Evolutionary conservation across 2,888 invertebrate species (phyloP), one percentile per base, ranked within the genome.

Genomic region (Candidula unifasciata): DNA sequence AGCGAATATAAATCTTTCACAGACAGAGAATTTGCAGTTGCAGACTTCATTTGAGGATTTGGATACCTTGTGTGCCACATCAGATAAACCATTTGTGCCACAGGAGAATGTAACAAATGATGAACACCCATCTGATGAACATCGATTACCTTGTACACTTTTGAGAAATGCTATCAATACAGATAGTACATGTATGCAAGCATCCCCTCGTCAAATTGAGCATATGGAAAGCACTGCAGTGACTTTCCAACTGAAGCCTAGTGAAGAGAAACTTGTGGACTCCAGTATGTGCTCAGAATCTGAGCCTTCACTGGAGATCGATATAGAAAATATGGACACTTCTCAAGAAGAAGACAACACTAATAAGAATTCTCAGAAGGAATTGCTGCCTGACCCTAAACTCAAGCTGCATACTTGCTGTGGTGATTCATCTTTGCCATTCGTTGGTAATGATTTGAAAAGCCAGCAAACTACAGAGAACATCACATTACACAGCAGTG

Each of bases 321-420:
- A 85, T 82, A 68, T 82, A 30, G 82, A 73, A 66, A 77, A 74
- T 33, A 79, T 69, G n/a, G 79, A 82, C 54, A 64, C 82, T 27
- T 82, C 73, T 79, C 71, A 74, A 52, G 85, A 82, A 33, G 74
- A 74, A 13, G 66, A 80, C 24, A 64, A 30, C 13, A 68, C 35
- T 27, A n/a, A 8, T 54, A 60, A 82, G n/a, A 52, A 52, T 35
- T 52, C 24, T 37, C 57, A 77, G 13, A 52, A 18, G n/a, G n/a
- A 21, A 35, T 24, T 35, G 24, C 10, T 37, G 2, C 8, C 37
- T 24, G 13, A 27, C 33, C 13, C 60, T 35, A 52, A 2, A 0
- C 24, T n/a, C 21, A 37, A 35, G 64, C 35, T n/a, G 10, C 35
- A 35, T 27, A n/a, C 35, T n/a, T 60, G 78, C n/a, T 35, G 35